These are phyloP conservation scores for Trematocara variabile DNA, from an alignment of 2,113 vertebrate genomes.

Conservation along the genomic window DNA sequence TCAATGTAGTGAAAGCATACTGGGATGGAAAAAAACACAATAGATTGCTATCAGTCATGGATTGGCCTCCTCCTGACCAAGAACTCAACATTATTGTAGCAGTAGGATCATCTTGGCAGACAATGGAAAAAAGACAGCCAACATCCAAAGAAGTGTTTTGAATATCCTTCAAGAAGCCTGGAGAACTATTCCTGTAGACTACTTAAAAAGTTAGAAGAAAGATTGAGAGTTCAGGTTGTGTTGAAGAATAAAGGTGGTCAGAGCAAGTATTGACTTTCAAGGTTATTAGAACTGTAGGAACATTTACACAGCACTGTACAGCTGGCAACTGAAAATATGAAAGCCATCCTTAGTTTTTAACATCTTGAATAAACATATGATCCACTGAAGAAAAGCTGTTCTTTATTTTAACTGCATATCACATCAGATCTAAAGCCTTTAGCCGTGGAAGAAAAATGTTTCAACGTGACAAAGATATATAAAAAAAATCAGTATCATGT, in stretches of 20 bases:
- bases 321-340: background rate
- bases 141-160: background rate
- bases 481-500: background rate
- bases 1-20: background rate
- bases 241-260: background rate
- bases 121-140: background rate
- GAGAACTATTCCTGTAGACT: background rate
- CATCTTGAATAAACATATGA: background rate
- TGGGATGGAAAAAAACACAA: background rate
- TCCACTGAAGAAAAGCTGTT: background rate
- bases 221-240: background rate
- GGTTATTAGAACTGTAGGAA: background rate
- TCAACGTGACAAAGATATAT: slow-evolving; percentile 11
- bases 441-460: background rate
- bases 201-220: background rate
- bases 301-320: background rate
- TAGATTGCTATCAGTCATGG: background rate
- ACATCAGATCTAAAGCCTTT: background rate
- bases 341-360: background rate
- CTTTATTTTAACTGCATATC: background rate
- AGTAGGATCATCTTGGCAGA: background rate
- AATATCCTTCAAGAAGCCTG: background rate
- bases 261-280: background rate
- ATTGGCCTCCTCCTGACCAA: background rate
- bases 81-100: background rate